phyloP scores from a whole-genome alignment of 37 sponge, comb jelly and placozoan species.

The Petrosia ficiformis region DNA sequence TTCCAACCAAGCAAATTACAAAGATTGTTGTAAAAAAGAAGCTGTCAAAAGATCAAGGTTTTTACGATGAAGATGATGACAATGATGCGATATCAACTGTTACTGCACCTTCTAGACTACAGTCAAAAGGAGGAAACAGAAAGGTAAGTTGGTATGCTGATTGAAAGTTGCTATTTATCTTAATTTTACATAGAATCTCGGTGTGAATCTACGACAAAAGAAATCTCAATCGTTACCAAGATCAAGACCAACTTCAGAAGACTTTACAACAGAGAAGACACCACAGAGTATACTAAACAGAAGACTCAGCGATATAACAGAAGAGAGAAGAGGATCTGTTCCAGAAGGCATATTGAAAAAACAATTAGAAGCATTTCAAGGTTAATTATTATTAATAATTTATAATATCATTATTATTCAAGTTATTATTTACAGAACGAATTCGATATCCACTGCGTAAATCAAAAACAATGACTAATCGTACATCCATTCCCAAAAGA shows the following conservation, averaged over 20 bases:
- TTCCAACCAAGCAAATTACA: background rate
- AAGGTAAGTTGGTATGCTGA: background rate
- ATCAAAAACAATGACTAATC: too few relatives aligned
- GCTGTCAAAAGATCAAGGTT: slow-evolving; percentile 35
- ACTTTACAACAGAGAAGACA: background rate
- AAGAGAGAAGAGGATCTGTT: slow-evolving; percentile 12
- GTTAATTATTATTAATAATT: background rate
- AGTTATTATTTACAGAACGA: too few relatives aligned
- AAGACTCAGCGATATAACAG: background rate
- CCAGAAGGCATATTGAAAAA: background rate
- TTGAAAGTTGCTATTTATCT: too few relatives aligned
- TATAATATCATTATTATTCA: background rate
- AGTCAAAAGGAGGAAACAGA: too few relatives aligned
- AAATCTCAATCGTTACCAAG: too few relatives aligned
- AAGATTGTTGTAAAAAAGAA: background rate
- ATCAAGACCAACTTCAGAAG: background rate
- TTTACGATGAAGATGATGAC: slow-evolving; percentile 39
- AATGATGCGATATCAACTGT: slow-evolving; percentile 12
- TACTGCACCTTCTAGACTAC: slow-evolving; percentile 12
- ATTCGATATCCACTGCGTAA: too few relatives aligned
- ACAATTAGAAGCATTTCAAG: background rate
- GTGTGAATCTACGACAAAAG: too few relatives aligned
- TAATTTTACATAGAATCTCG: too few relatives aligned
- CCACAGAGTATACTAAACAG: background rate
- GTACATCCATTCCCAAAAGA: too few relatives aligned